phyloP scores from a whole-genome alignment of 2,888 invertebrate genomes.

The Monopis laevigella region DNA sequence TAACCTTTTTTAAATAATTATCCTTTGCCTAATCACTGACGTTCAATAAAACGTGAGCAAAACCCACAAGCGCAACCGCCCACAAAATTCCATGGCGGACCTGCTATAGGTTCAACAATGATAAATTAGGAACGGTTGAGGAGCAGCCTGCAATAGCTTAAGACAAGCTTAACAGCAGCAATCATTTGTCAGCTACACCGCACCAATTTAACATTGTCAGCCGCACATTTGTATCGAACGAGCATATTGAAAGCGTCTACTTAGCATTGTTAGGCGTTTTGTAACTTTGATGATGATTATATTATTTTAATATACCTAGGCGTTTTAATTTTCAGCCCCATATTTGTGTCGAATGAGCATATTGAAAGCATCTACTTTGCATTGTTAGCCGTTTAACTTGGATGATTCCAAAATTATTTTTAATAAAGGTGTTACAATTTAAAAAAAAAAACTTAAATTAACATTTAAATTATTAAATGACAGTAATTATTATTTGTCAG shows the following conservation, averaged over 20 bases:
- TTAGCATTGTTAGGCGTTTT: too few relatives aligned
- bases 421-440: too few relatives aligned
- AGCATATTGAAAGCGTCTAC: slow-evolving; percentile 7
- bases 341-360: slow-evolving; percentile 40
- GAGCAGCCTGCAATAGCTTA: slow-evolving; percentile 54
- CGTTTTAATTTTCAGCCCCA: slow-evolving; percentile 60
- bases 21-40: too few relatives aligned
- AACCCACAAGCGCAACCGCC: slow-evolving; percentile 1
- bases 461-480: too few relatives aligned
- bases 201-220: slow-evolving; percentile 57
- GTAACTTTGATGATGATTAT: too few relatives aligned
- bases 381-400: too few relatives aligned
- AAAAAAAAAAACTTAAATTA: too few relatives aligned
- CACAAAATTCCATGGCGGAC: slow-evolving; percentile 6
- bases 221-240: slow-evolving; percentile 53
- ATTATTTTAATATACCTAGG: too few relatives aligned
- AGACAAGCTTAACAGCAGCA: slow-evolving; percentile 44
- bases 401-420: too few relatives aligned
- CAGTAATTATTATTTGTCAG: slow-evolving; percentile 48
- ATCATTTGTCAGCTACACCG: slow-evolving; percentile 51
- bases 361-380: too few relatives aligned
- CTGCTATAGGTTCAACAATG: slow-evolving; percentile 21
- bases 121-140: slow-evolving; percentile 47
- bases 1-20: too few relatives aligned
- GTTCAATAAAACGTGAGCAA: slow-evolving; percentile 8